Percentiles rank a stretch among this genome's conserved stretches.
phyloP scores from a whole-genome alignment of 2,797 vertebrate species.

The Tangara arthus region DNA sequence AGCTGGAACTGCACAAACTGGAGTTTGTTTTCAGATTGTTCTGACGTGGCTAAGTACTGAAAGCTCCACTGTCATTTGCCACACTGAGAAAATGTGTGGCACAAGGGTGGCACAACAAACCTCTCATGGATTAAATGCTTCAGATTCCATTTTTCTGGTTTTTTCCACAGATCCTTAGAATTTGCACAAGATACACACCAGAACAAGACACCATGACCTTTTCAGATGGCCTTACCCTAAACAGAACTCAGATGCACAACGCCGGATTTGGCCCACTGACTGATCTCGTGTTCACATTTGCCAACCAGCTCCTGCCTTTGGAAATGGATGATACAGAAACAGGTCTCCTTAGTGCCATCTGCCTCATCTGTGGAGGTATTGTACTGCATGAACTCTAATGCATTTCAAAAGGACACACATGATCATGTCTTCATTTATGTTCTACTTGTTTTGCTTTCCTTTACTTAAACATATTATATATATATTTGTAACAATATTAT shows the following conservation, averaged over 20 bases:
- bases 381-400: neutral
- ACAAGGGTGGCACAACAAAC: neutral
- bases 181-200: slow-evolving; percentile 93
- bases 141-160: neutral
- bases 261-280: slow-evolving; percentile 93
- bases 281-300: slow-evolving; percentile 93
- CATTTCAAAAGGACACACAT: neutral
- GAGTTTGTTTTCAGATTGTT: neutral
- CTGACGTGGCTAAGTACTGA: accelerated
- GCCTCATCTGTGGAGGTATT: slow-evolving; percentile 92
- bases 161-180: slow-evolving; percentile 88
- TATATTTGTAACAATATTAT: neutral
- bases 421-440: neutral
- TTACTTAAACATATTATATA: neutral
- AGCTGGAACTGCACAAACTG: neutral
- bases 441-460: neutral
- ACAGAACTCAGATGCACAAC: slow-evolving; percentile 96
- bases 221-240: slow-evolving; percentile 92
- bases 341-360: slow-evolving; percentile 96
- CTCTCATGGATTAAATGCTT: neutral
- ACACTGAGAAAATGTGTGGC: accelerated
- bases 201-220: slow-evolving; percentile 98
- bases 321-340: slow-evolving; percentile 97
- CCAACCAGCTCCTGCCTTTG: slow-evolving; percentile 92
- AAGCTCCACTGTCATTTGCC: accelerated